Percentiles rank a stretch among this genome's conserved stretches.
Conservation (phyloP, 2,797 vertebrate genomes). For the Enteromius afrohamiltoni region DNA sequence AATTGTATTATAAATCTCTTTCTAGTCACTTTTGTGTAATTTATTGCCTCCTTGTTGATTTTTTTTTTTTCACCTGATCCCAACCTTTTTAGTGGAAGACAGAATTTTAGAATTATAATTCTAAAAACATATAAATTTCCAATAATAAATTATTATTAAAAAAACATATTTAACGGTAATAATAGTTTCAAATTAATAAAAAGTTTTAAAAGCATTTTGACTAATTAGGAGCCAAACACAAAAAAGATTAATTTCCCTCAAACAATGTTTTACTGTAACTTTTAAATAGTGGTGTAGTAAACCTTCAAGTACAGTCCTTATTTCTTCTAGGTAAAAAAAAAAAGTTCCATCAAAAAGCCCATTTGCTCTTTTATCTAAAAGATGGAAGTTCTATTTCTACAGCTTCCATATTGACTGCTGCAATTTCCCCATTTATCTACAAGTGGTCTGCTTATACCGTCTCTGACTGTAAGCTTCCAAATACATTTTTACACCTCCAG, state of each 20-base stretch:
- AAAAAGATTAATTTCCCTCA: not conserved
- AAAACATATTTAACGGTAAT: no score
- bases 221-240: not conserved
- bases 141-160: not conserved
- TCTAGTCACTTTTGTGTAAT: no score
- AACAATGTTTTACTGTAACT: not conserved
- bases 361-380: slow-evolving; percentile 4
- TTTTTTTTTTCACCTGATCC: no score
- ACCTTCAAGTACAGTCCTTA: not conserved
- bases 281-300: not conserved
- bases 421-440: slow-evolving; percentile 14
- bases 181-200: not conserved
- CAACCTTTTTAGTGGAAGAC: not conserved
- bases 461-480: not conserved
- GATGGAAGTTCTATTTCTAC: not conserved
- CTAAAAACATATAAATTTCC: no score
- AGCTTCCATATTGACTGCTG: not conserved
- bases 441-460: slow-evolving; percentile 4
- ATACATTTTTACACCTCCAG: slow-evolving; percentile 34
- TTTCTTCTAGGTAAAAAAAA: not conserved
- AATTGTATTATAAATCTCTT: not conserved
- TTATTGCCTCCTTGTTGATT: not conserved
- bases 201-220: not conserved
- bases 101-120: not conserved
- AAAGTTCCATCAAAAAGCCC: slow-evolving; percentile 1